A percentile compares a stretch with the other conserved stretches of the same genome.
phyloP scores from a whole-genome alignment of 2,888 invertebrate genomes.

The Ectobius pallidus region DNA sequence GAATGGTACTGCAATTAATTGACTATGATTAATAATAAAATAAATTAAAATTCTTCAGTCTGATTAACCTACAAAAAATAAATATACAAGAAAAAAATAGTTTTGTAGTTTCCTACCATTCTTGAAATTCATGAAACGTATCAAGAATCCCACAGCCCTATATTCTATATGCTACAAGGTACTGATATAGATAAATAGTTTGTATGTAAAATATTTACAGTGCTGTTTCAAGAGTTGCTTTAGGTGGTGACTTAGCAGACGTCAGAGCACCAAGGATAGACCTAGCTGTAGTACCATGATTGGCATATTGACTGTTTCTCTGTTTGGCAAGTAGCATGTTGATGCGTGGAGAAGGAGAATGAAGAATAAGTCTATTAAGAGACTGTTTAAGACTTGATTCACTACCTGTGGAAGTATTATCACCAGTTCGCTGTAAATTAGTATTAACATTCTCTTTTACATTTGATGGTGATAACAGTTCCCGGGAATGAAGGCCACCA shows the following conservation, averaged over 20 bases:
- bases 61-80: no score
- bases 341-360: constrained; percentile 18
- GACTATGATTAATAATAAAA: no score
- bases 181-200: no score
- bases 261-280: constrained; percentile 32
- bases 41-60: no score
- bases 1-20: no score
- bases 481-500: neutral
- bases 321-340: constrained; percentile 27
- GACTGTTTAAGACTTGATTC: neutral
- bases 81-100: no score
- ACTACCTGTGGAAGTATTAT: neutral
- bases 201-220: constrained; percentile 4
- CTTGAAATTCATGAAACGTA: no score
- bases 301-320: neutral
- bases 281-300: constrained; percentile 21
- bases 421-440: constrained; percentile 22
- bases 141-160: no score
- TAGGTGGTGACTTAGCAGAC: constrained; percentile 27
- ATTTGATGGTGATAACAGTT: constrained; percentile 38
- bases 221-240: constrained; percentile 38
- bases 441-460: constrained; percentile 40
- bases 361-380: neutral
- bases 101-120: no score
- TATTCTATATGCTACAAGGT: no score